Conservation (phyloP, 2,113 vertebrate genomes). For the Triplophysa dalaica region DNA sequence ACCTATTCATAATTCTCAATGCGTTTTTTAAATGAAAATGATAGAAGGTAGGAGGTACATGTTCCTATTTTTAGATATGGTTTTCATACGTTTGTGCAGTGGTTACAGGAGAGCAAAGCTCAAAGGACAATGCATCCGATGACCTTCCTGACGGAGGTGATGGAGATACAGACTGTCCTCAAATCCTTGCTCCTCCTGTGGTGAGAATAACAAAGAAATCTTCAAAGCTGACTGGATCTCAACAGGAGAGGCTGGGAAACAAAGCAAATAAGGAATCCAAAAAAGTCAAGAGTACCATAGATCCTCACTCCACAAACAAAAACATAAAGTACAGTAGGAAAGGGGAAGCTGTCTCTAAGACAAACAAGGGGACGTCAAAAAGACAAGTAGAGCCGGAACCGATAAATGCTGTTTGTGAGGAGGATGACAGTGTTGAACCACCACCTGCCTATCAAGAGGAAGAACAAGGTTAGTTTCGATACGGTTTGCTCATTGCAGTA, state of each 20-base stretch:
- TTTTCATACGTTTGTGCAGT: neutral
- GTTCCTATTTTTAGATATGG: neutral
- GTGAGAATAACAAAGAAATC: slow-evolving; percentile 20
- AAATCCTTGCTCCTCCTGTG: slow-evolving; percentile 3
- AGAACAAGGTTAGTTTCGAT: slow-evolving; percentile 23
- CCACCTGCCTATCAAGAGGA: neutral
- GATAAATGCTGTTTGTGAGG: neutral
- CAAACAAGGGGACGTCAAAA: neutral
- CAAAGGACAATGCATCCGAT: slow-evolving; percentile 24
- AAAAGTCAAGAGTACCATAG: slow-evolving; percentile 1
- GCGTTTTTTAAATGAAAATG: too few relatives aligned
- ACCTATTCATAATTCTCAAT: too few relatives aligned
- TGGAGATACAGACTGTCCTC: neutral
- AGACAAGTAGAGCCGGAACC: neutral
- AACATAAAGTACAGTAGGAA: neutral
- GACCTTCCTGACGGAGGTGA: neutral
- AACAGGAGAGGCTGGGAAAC: neutral
- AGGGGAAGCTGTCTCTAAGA: slow-evolving; percentile 3
- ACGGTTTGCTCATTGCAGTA: neutral
- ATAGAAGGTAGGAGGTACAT: too few relatives aligned
- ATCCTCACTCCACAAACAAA: neutral
- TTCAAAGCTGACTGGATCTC: neutral
- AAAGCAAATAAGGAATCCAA: slow-evolving; percentile 5
- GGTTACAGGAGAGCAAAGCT: slow-evolving; percentile 11
- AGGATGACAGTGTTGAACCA: neutral